Conservation (phyloP, 1,140 invertebrate species). For the Nautilus pompilius region DNA sequence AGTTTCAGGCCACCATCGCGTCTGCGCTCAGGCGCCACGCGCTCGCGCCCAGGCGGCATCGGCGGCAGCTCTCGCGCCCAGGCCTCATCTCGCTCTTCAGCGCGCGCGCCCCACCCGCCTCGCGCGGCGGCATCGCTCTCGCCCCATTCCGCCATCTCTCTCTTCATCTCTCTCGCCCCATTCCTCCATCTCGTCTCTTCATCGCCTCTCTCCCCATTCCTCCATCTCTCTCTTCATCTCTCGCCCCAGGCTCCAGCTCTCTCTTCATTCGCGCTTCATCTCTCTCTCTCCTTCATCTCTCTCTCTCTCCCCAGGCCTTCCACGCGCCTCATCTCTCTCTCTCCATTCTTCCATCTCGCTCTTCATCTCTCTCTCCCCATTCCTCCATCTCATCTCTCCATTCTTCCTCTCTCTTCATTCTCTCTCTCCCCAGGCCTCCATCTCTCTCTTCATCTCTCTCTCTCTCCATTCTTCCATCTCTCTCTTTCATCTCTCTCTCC, state of each 20-base stretch:
- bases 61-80: no score
- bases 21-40: no score
- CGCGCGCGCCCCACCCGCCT: no score
- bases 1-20: no score
- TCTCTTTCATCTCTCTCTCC: background rate
- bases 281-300: background rate
- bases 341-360: no score
- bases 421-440: background rate
- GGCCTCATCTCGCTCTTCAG: no score
- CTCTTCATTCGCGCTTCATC: background rate
- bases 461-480: background rate
- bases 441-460: background rate
- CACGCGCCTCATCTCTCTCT: background rate
- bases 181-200: background rate
- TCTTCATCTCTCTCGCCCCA: background rate
- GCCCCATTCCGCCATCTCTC: background rate
- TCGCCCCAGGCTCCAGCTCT: background rate
- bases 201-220: background rate
- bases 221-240: no score
- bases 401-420: background rate
- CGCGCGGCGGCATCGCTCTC: no score
- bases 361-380: no score
- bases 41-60: no score
- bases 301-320: background rate
- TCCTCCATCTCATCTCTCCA: background rate